phyloP scores from a whole-genome alignment of 2,113 vertebrate species.

The Stegastes partitus region DNA sequence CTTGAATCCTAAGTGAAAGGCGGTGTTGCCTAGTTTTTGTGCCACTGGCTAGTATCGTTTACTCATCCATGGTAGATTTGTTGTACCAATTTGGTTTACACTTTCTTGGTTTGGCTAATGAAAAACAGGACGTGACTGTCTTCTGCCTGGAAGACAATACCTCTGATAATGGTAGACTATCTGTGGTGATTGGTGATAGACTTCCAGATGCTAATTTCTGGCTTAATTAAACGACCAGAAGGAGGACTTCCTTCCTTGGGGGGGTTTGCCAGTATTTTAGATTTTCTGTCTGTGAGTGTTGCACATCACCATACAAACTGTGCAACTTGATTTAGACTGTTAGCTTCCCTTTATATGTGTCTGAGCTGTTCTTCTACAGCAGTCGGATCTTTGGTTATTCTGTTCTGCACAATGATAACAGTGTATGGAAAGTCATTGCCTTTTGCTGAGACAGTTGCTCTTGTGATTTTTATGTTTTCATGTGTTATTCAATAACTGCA shows the following conservation, averaged over 20 bases:
- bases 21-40: neutral
- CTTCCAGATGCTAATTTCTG: constrained; percentile 23
- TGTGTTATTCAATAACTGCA: neutral
- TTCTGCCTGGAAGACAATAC: neutral
- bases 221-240: constrained; percentile 5
- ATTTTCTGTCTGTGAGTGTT: neutral
- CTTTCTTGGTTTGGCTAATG: neutral
- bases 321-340: neutral
- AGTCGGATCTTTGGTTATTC: too few relatives aligned
- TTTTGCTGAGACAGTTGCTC: neutral
- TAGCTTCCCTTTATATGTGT: neutral
- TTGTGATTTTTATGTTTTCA: neutral
- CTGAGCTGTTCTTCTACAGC: neutral
- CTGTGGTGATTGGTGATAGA: neutral
- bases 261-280: neutral
- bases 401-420: too few relatives aligned
- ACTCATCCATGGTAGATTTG: neutral
- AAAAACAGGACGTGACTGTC: constrained; percentile 1
- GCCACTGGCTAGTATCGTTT: neutral
- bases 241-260: neutral
- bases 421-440: neutral
- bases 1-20: neutral
- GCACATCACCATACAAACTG: neutral
- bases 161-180: constrained; percentile 24
- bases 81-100: neutral